Evolutionary conservation across 2,113 vertebrate species (phyloP).

Genomic region (human (Homo sapiens)): DNA sequence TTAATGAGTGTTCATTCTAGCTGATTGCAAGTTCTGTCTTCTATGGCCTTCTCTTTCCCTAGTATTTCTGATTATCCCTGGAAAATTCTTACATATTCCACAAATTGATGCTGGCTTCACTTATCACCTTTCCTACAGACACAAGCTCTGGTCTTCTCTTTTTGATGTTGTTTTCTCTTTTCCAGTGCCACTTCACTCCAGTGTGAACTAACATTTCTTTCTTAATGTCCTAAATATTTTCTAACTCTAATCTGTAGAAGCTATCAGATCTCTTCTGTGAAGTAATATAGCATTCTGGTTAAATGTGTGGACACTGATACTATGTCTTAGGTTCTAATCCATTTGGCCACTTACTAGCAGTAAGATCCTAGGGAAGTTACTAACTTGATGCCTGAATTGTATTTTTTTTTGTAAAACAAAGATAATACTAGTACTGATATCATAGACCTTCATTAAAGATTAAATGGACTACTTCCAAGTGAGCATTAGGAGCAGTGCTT

Average conservation of each 20-base stretch:
- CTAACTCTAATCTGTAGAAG: neutral
- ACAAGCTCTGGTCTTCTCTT: neutral
- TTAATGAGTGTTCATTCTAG: neutral
- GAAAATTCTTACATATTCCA: neutral
- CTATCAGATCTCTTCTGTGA: neutral
- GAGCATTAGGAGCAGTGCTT: neutral
- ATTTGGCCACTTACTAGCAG: neutral
- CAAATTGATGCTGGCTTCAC: neutral
- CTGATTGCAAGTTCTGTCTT: neutral
- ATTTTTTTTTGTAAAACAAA: neutral
- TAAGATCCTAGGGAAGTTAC: neutral
- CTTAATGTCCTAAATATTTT: neutral
- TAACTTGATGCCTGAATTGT: neutral
- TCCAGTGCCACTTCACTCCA: neutral
- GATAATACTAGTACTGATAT: neutral
- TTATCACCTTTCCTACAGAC: neutral
- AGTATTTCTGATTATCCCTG: neutral
- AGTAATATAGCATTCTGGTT: neutral
- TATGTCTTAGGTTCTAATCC: neutral
- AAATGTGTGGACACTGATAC: neutral
- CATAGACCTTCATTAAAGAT: neutral
- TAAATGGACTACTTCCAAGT: neutral
- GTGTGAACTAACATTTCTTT: neutral
- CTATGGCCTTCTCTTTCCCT: neutral
- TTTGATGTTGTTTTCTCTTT: neutral